Percentiles rank a stretch among this genome's conserved stretches.
phyloP scores from a whole-genome alignment of 2,888 invertebrate genomes.

The Prosapia bicincta region DNA sequence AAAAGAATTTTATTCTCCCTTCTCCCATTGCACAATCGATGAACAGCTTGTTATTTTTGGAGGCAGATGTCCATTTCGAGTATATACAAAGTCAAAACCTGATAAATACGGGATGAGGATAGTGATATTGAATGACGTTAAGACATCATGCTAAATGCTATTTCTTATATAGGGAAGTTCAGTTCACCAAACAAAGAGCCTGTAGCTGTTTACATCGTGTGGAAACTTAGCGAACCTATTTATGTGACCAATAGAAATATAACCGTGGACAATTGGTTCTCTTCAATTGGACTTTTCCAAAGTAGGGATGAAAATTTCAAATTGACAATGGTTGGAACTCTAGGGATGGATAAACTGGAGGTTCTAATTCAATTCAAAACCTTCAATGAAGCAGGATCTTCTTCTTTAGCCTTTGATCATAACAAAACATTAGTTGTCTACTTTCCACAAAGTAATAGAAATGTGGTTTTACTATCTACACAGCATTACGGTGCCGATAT shows the following conservation, averaged over 20 bases:
- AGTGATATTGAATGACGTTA: constrained; percentile 15
- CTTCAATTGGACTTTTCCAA: constrained; percentile 13
- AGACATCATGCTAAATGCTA: background rate
- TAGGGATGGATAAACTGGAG: constrained; percentile 17
- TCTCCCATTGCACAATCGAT: no score
- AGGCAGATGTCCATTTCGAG: no score
- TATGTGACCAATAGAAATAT: constrained; percentile 14
- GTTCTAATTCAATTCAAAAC: constrained; percentile 3
- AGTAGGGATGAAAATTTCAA: background rate
- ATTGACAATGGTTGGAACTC: constrained; percentile 21
- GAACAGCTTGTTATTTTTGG: constrained; percentile 25
- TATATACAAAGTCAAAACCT: constrained; percentile 25
- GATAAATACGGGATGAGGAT: background rate
- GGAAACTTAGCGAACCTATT: constrained; percentile 16
- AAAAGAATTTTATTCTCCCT: no score
- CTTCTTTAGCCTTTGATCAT: no score
- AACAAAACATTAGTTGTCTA: background rate
- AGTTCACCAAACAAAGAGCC: background rate
- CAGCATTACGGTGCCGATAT: no score
- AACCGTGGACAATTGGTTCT: constrained; percentile 22
- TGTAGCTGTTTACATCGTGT: constrained; percentile 3
- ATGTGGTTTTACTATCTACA: no score
- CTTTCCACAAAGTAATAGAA: no score
- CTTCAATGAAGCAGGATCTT: background rate
- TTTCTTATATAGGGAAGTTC: background rate